Evolutionary conservation across 2,888 invertebrate species (phyloP), one percentile per base, ranked within the genome.

Genomic region (Dermolepida albohirtum): DNA sequence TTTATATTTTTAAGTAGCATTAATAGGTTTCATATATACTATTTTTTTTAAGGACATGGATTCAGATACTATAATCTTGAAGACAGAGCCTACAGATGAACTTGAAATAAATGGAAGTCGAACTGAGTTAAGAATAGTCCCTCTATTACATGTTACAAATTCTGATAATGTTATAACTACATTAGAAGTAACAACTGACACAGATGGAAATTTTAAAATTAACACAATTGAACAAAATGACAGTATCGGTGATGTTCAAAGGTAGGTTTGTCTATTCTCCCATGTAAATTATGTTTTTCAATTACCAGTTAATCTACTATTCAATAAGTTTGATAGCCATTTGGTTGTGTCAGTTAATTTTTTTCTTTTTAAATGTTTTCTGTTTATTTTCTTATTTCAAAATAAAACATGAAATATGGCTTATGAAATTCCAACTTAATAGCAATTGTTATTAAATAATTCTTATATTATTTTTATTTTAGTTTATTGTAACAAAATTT

Each of bases 121-220:
- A n/a, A 68, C 68, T 41, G 68, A 66, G 22, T 63, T 66, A 40
- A 57, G 51, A 40, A 63, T 69, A 11, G 69, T 69, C n/a, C 69
- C 69, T 14, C 47, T 68, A 34, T 50, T 69, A 12, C 55, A 59
- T 16, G 69, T 64, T 22, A 43, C 64, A 27, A 64, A 68, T 17
- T 16, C 64, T n/a, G 54, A 54, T 40, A 50, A 67, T 52, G 29
- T 69, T 16, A 62, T 69, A 22, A 66, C 69, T n/a, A 67, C 71
- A 14, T 68, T 72, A 29, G 70, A 72, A 22, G 54, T 72, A 14
- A 67, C 69, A 10, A 71, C 70, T 59, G 76, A 75, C 63, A 76
- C 77, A 8, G 77, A 77, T 73, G 77, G 77, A 14, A 75, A 75
- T 62, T 70, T 77, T 59, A 72, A 75, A 66, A 77, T 77, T 41